These are phyloP conservation scores for Odocoileus virginianus DNA, from an alignment of 2,113 vertebrate genomes.

Conservation along the genomic window DNA sequence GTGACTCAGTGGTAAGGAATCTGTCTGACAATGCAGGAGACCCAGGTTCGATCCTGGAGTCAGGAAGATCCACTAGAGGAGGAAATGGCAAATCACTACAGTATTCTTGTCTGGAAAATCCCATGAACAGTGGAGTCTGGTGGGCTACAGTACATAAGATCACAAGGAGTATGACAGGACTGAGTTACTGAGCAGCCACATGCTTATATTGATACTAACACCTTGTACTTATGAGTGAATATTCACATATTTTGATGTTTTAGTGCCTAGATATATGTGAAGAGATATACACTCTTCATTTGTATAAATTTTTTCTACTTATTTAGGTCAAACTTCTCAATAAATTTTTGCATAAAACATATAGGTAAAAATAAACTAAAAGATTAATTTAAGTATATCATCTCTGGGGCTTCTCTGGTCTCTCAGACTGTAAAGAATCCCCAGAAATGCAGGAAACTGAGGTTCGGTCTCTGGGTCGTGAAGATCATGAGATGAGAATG, in stretches of 20 bases:
- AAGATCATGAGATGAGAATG: background rate
- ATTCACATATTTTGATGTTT: background rate
- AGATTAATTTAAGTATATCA: background rate
- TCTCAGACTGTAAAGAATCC: background rate
- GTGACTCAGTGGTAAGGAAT: background rate
- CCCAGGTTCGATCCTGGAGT: background rate
- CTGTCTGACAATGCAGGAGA: background rate
- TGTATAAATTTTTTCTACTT: slow-evolving; percentile 10
- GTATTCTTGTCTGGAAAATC: background rate
- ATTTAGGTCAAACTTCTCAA: slow-evolving; percentile 12
- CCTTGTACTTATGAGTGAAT: background rate
- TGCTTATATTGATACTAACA: slow-evolving; percentile 55
- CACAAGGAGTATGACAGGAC: background rate
- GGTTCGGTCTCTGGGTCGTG: background rate
- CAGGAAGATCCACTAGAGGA: background rate
- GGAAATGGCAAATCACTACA: background rate
- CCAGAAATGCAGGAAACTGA: background rate
- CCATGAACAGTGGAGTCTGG: background rate
- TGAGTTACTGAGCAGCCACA: background rate
- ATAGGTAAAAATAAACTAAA: background rate
- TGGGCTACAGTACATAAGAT: background rate
- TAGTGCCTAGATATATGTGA: background rate
- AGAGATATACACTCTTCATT: background rate
- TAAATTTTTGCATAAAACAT: background rate
- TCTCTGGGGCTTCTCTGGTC: background rate